These are phyloP conservation scores for Drosophila arawakana DNA, from an alignment of 1,140 invertebrate species.

Conservation along the genomic window DNA sequence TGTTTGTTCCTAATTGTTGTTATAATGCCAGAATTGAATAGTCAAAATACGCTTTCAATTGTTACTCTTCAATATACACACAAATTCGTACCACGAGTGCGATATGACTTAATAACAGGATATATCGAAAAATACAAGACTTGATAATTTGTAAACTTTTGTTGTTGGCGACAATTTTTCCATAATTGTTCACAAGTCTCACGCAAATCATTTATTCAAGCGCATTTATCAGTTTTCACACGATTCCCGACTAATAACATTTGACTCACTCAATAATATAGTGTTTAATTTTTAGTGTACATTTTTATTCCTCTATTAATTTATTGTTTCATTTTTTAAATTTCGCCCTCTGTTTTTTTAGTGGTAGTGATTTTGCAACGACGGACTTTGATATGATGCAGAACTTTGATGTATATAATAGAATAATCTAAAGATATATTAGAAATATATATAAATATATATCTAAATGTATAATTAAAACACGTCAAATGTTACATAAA, in stretches of 20 bases:
- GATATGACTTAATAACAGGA: not conserved
- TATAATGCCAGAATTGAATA: conserved; percentile 14
- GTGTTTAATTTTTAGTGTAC: conserved; percentile 8
- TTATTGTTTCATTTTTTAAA: conserved; percentile 45
- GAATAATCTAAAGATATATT: conserved; percentile 45
- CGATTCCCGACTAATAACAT: conserved; percentile 24
- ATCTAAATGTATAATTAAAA: conserved; percentile 24
- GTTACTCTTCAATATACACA: conserved; percentile 12
- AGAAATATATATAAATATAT: conserved; percentile 33
- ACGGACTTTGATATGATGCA: conserved; percentile 76
- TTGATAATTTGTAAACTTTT: not conserved
- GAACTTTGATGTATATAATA: conserved; percentile 74
- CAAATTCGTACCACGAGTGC: not conserved
- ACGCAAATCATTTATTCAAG: not conserved
- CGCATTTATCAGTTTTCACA: conserved; percentile 23
- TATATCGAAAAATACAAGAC: not conserved
- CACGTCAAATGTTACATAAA: conserved; percentile 24
- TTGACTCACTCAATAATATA: conserved; percentile 10
- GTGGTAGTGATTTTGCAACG: conserved; percentile 74
- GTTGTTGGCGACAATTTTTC: not conserved
- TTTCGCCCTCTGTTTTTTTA: conserved; percentile 60
- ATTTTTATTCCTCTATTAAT: conserved; percentile 33
- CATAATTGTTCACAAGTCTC: not conserved
- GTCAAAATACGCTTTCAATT: conserved; percentile 29
- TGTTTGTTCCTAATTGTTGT: conserved; percentile 43